Evolutionary conservation across 2,888 invertebrate species (phyloP).

Genomic region (Griposia aprilina): DNA sequence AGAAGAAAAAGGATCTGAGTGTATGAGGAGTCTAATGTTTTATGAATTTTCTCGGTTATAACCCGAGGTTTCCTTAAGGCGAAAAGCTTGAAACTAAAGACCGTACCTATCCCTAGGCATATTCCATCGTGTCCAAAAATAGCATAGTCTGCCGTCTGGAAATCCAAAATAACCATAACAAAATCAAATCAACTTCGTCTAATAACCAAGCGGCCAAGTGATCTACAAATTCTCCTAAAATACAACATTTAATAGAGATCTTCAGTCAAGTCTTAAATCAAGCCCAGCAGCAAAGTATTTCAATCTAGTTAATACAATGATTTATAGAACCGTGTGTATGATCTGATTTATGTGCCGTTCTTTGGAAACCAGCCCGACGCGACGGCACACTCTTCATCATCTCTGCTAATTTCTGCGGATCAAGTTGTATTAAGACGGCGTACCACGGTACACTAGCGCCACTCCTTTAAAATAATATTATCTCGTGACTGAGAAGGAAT

Average conservation of each 20-base stretch:
- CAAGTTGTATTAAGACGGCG: constrained; percentile 18
- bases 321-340: constrained; percentile 23
- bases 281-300: constrained; percentile 21
- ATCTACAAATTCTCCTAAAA: constrained; percentile 7
- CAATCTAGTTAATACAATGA: constrained; percentile 44
- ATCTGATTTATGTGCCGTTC: constrained; percentile 48
- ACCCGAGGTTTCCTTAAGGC: too few relatives aligned
- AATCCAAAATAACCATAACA: background rate
- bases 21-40: too few relatives aligned
- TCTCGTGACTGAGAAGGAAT: too few relatives aligned
- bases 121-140: background rate
- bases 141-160: background rate
- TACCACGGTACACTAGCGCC: too few relatives aligned
- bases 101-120: too few relatives aligned
- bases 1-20: too few relatives aligned
- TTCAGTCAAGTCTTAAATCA: constrained; percentile 24
- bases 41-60: too few relatives aligned
- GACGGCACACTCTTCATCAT: constrained; percentile 22
- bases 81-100: background rate
- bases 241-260: constrained; percentile 13
- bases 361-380: constrained; percentile 19
- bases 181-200: background rate
- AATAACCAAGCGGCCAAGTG: constrained; percentile 12
- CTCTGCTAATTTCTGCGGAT: constrained; percentile 35
- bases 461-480: too few relatives aligned